These are phyloP conservation scores for Heterocephalus glaber DNA, from an alignment of 2,113 vertebrate species.

Conservation along the genomic window DNA sequence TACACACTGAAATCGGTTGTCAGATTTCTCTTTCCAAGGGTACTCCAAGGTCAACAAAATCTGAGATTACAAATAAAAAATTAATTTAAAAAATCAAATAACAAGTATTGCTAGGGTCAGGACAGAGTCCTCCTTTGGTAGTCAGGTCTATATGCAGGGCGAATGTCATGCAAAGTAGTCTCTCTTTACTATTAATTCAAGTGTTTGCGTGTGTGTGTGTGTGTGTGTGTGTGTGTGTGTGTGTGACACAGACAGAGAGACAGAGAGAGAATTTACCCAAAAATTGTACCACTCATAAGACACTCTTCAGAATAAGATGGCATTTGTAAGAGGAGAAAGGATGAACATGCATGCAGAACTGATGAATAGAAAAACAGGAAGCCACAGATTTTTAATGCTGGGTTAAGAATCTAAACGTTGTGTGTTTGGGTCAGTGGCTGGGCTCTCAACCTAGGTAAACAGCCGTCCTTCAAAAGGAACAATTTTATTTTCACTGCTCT, in stretches of 20 bases:
- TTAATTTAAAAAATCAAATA: conserved; percentile 76
- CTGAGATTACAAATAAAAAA: conserved; percentile 75
- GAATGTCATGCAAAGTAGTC: background rate
- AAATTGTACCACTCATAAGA: background rate
- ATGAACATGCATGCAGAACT: background rate
- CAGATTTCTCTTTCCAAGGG: conserved; percentile 55
- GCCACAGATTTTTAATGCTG: background rate
- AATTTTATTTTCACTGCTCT: background rate
- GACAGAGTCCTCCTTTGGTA: background rate
- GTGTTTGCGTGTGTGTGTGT: background rate
- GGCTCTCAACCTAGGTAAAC: background rate
- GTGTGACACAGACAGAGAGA: background rate
- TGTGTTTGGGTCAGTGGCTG: background rate
- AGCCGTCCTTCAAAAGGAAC: conserved; percentile 32
- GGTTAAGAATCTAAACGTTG: background rate
- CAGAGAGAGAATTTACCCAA: background rate
- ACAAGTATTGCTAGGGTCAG: conserved; percentile 34
- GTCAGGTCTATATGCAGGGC: background rate
- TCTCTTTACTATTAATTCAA: background rate
- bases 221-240: background rate
- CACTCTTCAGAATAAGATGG: background rate
- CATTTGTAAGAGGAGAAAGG: background rate
- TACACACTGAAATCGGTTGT: conserved; percentile 27
- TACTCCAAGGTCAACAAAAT: conserved; percentile 67
- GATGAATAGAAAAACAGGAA: background rate